phyloP scores from a whole-genome alignment of 2,888 invertebrate species.

The Allophyes oxyacanthae region DNA sequence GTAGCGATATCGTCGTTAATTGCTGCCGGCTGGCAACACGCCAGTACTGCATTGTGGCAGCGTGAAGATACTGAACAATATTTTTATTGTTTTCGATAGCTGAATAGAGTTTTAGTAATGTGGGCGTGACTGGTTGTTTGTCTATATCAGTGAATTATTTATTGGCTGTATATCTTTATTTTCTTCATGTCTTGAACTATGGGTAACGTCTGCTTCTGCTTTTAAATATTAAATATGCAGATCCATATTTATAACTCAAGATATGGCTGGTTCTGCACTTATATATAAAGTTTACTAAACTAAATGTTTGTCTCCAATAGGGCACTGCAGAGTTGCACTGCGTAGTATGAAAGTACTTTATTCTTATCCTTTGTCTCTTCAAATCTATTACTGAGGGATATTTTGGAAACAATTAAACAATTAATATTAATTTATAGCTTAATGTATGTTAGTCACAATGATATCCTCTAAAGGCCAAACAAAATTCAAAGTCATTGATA shows the following conservation, averaged over 20 bases:
- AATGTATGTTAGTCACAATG: constrained; percentile 19
- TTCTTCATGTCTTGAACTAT: too few relatives aligned
- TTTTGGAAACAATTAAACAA: constrained; percentile 12
- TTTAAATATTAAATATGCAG: too few relatives aligned
- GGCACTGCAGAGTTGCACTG: too few relatives aligned
- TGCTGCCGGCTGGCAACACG: constrained; percentile 43
- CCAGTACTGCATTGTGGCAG: constrained; percentile 36
- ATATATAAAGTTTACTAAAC: too few relatives aligned
- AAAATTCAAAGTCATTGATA: constrained; percentile 17
- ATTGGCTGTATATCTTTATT: too few relatives aligned
- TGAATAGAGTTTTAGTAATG: constrained; percentile 21
- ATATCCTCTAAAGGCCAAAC: constrained; percentile 8
- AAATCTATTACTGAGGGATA: too few relatives aligned
- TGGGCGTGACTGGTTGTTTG: not conserved
- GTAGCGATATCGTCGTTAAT: constrained; percentile 44
- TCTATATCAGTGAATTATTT: not conserved
- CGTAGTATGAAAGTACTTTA: too few relatives aligned
- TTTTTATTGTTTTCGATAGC: constrained; percentile 24
- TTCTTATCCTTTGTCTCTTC: too few relatives aligned
- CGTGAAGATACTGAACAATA: constrained; percentile 29
- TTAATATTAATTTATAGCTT: constrained; percentile 7
- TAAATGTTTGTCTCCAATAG: too few relatives aligned
- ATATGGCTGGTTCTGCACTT: too few relatives aligned
- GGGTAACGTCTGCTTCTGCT: too few relatives aligned
- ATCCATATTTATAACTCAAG: too few relatives aligned